phyloP scores from a whole-genome alignment of 2,888 invertebrate genomes.

The Phaonia tiefii region DNA sequence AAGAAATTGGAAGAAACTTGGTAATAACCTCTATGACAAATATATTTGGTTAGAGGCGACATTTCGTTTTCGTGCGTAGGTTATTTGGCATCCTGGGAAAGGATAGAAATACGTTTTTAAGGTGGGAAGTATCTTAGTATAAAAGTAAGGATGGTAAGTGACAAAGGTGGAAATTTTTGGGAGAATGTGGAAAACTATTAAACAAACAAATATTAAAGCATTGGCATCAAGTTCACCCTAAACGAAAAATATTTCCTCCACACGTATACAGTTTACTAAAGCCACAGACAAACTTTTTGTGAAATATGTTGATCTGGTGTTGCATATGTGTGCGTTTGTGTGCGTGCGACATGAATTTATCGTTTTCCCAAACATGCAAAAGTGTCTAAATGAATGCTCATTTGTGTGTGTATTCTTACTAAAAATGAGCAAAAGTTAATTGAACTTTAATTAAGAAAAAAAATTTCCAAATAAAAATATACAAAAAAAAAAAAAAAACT shows the following conservation, averaged over 20 bases:
- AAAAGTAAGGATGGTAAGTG: background rate
- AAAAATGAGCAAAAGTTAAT: constrained; percentile 53
- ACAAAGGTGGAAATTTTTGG: constrained; percentile 15
- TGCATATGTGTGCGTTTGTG: background rate
- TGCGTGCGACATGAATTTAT: background rate
- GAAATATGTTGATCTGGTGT: background rate
- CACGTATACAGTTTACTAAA: too few relatives aligned
- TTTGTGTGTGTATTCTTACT: background rate
- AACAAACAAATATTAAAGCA: background rate
- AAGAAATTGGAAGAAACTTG: background rate
- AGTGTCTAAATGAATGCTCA: too few relatives aligned
- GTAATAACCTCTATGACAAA: constrained; percentile 33
- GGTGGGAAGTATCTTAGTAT: too few relatives aligned
- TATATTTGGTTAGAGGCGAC: constrained; percentile 3
- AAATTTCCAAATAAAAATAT: background rate
- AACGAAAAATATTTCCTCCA: too few relatives aligned
- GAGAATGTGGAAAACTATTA: constrained; percentile 14
- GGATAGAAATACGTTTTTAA: too few relatives aligned
- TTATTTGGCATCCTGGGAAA: background rate
- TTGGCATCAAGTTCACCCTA: background rate
- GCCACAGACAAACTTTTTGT: constrained; percentile 9
- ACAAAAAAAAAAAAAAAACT: background rate
- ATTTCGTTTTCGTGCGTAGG: background rate
- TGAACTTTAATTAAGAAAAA: constrained; percentile 59
- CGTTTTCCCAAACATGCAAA: background rate